These are phyloP conservation scores for Beris morrisii DNA, from an alignment of 2,888 invertebrate genomes.

Conservation along the genomic window DNA sequence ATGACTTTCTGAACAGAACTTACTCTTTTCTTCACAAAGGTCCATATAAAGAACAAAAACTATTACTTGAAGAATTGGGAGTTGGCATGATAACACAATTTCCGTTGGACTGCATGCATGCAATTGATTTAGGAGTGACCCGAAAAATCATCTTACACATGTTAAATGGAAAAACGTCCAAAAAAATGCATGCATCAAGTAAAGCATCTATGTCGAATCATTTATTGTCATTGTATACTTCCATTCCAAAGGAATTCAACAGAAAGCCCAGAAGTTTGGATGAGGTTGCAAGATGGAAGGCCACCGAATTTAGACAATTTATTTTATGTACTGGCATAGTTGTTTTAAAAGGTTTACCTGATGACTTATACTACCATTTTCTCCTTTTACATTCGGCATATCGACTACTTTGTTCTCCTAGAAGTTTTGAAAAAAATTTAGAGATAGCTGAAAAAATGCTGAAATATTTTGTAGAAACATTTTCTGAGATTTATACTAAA, in stretches of 20 bases:
- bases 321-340: conserved; percentile 36
- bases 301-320: conserved; percentile 35
- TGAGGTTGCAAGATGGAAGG: conserved; percentile 36
- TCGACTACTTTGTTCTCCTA: conserved; percentile 32
- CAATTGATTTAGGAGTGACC: conserved; percentile 2
- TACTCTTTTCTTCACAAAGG: conserved; percentile 19
- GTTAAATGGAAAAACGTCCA: neutral
- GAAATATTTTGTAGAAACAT: conserved; percentile 33
- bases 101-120: conserved; percentile 1
- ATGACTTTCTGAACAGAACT: conserved; percentile 12
- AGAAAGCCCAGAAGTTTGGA: conserved; percentile 36
- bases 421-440: conserved; percentile 27
- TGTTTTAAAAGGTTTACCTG: conserved; percentile 33
- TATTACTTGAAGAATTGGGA: conserved; percentile 11
- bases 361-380: conserved; percentile 36
- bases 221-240: conserved; percentile 16
- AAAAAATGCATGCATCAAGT: conserved; percentile 1
- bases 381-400: conserved; percentile 34
- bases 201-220: conserved; percentile 19
- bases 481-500: conserved; percentile 35
- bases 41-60: conserved; percentile 17
- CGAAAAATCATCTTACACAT: neutral
- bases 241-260: conserved; percentile 33
- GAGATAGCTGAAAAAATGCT: conserved; percentile 24
- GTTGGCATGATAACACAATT: conserved; percentile 12